Conservation (phyloP, 2,797 vertebrate species). For the Balearica regulorum region DNA sequence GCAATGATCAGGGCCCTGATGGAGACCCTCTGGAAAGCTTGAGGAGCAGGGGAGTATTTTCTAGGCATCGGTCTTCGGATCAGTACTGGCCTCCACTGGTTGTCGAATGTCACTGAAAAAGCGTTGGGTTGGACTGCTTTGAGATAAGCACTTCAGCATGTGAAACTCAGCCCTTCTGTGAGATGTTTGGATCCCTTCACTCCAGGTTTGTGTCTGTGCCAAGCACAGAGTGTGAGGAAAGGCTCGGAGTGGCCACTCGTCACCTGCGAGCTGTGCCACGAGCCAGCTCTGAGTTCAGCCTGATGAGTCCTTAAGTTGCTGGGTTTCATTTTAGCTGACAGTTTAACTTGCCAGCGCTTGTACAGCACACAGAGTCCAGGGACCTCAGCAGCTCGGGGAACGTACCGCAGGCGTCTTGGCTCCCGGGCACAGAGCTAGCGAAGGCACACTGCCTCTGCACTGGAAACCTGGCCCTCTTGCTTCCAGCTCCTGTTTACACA, state of each 20-base stretch:
- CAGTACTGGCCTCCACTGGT: not conserved
- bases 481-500: not conserved
- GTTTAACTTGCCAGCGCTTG: not conserved
- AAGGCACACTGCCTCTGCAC: not conserved
- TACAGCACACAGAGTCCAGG: not conserved
- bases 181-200: not conserved
- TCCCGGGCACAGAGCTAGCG: not conserved
- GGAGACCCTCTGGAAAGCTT: fast-evolving
- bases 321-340: not conserved
- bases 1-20: not conserved
- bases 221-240: not conserved
- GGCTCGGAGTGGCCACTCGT: not conserved
- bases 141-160: not conserved
- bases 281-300: not conserved
- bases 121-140: not conserved
- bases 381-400: not conserved
- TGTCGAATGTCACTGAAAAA: not conserved
- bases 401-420: fast-evolving
- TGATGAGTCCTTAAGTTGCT: not conserved
- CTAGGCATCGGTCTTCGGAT: fast-evolving
- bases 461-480: not conserved
- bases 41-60: not conserved
- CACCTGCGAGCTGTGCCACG: fast-evolving
- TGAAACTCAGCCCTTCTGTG: not conserved
- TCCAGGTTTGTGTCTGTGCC: not conserved